phyloP scores from a whole-genome alignment of 2,888 invertebrate species.

The Tholera decimalis region DNA sequence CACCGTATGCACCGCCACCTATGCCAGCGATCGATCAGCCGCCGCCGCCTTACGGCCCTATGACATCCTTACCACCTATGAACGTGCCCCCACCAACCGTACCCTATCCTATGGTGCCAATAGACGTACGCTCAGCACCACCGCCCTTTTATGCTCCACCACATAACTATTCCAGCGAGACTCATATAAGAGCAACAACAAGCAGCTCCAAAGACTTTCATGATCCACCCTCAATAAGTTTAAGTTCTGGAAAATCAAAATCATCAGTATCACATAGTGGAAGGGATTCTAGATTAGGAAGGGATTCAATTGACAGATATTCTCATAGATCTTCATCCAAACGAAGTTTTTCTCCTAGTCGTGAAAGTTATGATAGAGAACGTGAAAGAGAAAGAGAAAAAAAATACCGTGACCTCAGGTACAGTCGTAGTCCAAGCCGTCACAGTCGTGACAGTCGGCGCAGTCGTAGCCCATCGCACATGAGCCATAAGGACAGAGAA shows the following conservation, averaged over 20 bases:
- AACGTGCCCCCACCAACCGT: slow-evolving; percentile 68
- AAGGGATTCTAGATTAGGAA: slow-evolving; percentile 7
- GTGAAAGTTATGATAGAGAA: slow-evolving; percentile 63
- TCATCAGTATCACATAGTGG: slow-evolving; percentile 26
- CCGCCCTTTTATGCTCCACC: slow-evolving; percentile 53
- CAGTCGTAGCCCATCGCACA: slow-evolving; percentile 65
- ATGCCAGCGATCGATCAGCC: slow-evolving; percentile 25
- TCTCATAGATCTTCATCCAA: slow-evolving; percentile 56
- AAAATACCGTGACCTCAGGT: slow-evolving; percentile 63
- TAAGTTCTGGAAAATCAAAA: slow-evolving; percentile 30
- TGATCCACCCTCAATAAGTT: slow-evolving; percentile 16
- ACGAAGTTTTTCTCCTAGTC: slow-evolving; percentile 66
- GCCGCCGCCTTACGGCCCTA: slow-evolving; percentile 50
- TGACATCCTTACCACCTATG: slow-evolving; percentile 59
- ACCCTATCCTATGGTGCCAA: slow-evolving; percentile 54
- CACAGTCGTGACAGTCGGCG: slow-evolving; percentile 58
- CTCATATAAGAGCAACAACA: not conserved
- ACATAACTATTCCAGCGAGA: slow-evolving; percentile 13
- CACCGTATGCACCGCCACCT: slow-evolving; percentile 64
- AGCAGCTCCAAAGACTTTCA: slow-evolving; percentile 28
- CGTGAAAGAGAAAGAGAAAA: slow-evolving; percentile 60
- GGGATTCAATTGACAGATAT: slow-evolving; percentile 46
- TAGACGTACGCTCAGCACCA: slow-evolving; percentile 59
- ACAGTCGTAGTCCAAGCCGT: slow-evolving; percentile 74
- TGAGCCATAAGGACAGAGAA: slow-evolving; percentile 68